Conservation (phyloP, 2,888 invertebrate genomes). For the Villa cingulata region DNA sequence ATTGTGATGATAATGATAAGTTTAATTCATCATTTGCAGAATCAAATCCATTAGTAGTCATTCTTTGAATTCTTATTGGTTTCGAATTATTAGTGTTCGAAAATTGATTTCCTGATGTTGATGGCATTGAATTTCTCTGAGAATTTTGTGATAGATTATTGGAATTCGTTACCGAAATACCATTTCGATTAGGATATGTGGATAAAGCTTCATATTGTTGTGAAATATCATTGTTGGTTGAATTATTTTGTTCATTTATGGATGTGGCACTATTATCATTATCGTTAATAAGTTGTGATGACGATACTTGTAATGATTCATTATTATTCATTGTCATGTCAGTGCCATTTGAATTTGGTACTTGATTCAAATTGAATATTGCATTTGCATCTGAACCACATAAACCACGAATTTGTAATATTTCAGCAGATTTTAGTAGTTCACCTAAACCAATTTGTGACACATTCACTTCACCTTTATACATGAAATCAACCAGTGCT, state of each 20-base stretch:
- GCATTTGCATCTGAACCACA: conserved; percentile 35
- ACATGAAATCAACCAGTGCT: conserved; percentile 79
- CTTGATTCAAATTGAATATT: conserved; percentile 26
- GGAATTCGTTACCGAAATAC: too few species aligned
- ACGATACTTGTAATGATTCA: neutral
- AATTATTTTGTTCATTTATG: neutral
- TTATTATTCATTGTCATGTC: neutral
- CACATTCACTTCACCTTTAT: conserved; percentile 78
- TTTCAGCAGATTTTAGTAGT: conserved; percentile 69
- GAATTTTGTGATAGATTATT: too few species aligned
- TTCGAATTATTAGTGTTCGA: too few species aligned
- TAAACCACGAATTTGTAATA: conserved; percentile 62
- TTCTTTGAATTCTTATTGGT: too few species aligned
- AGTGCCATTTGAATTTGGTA: neutral
- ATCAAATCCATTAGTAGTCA: too few species aligned
- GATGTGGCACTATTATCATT: neutral
- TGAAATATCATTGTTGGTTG: too few species aligned
- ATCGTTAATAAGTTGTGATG: neutral
- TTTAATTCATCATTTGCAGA: too few species aligned
- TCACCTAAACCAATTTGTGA: conserved; percentile 72
- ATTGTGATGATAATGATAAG: too few species aligned
- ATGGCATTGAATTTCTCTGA: too few species aligned
- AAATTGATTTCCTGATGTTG: too few species aligned
- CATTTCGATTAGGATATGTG: too few species aligned
- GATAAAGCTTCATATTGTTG: too few species aligned